Conservation (phyloP, 2,113 vertebrate species). For the Oryzias celebensis region DNA sequence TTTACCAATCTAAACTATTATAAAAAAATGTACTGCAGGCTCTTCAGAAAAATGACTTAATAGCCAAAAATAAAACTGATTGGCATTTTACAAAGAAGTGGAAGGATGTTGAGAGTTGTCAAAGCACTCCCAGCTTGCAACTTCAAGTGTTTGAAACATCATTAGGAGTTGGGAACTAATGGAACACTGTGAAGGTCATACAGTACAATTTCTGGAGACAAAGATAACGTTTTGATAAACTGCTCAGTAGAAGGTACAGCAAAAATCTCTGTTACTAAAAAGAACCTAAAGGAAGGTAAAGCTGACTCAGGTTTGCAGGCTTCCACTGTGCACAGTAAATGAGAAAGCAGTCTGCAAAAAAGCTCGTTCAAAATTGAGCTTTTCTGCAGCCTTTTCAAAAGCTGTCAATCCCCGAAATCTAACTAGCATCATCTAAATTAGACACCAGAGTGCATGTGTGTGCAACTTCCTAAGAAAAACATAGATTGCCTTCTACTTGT, state of each 20-base stretch:
- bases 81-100: constrained; percentile 15
- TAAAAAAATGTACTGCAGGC: background rate
- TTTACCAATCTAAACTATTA: background rate
- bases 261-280: constrained; percentile 3
- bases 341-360: constrained; percentile 1
- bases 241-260: constrained; percentile 6
- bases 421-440: constrained; percentile 1
- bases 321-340: constrained; percentile 17
- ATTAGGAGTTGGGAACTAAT: constrained; percentile 24
- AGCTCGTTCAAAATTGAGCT: background rate
- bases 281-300: constrained; percentile 12
- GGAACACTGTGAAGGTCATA: constrained; percentile 19
- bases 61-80: constrained; percentile 22
- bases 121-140: constrained; percentile 32
- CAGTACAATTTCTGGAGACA: constrained; percentile 21
- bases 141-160: constrained; percentile 28
- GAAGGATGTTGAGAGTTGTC: constrained; percentile 21
- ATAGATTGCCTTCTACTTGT: too few species aligned
- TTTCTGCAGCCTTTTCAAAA: constrained; percentile 8
- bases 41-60: constrained; percentile 13
- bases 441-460: background rate
- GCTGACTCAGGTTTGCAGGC: constrained; percentile 9
- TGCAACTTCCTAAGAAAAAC: too few species aligned
- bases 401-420: constrained; percentile 3
- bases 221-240: constrained; percentile 31